Base-by-base conservation (phyloP, 2,888 invertebrate genomes). In the Leptopilina drosophilae region DNA sequence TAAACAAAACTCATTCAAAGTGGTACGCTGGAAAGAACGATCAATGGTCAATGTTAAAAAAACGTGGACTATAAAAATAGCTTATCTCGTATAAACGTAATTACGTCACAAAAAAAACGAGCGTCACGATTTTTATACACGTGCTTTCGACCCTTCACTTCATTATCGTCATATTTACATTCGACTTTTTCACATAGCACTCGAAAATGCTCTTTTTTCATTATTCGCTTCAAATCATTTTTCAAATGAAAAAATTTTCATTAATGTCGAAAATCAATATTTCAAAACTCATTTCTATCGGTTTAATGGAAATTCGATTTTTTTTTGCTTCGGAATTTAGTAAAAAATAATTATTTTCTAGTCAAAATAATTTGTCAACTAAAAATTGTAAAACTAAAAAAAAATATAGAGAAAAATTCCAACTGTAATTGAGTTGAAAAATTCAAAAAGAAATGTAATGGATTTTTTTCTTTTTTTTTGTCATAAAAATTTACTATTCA, bases 11-110 rank as follows among this genome's bases (percentile, higher is more conserved):
- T 49, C 53, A 53, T 69, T 53, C 4, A 69, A 69, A 15, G 46
- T 9, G 26, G 26, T 69, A n/a, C 53, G 26, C 69, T 53, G 26
- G n/a, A 69, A 26, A 14, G 26, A 49, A 53, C 53, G 69, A 53
- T 69, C 69, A 33, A 69, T 53, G 69, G 69, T 69, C 53, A 69
- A 53, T 69, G 69, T 33, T 69, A 53, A 53, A 69, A 20, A 69
- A 69, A 69, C 69, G 26, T 12, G 53, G 69, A 46, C 26, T 69
- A 53, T 53, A 53, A 69, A 69, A 53, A 69, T n/a, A 69, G 9
- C 14, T 46, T 20, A 69, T 69, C 53, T 12, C 26, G 69, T 53
- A 56, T 56, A 12, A 62, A 73, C 33, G 53, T 73, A 73, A 26
- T 56, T 73, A 73, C 56, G 56, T 73, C 56, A 73, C 33, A 49